Evolutionary conservation across 2,797 vertebrate species (phyloP).

Genomic region (Amazona ochrocephala): DNA sequence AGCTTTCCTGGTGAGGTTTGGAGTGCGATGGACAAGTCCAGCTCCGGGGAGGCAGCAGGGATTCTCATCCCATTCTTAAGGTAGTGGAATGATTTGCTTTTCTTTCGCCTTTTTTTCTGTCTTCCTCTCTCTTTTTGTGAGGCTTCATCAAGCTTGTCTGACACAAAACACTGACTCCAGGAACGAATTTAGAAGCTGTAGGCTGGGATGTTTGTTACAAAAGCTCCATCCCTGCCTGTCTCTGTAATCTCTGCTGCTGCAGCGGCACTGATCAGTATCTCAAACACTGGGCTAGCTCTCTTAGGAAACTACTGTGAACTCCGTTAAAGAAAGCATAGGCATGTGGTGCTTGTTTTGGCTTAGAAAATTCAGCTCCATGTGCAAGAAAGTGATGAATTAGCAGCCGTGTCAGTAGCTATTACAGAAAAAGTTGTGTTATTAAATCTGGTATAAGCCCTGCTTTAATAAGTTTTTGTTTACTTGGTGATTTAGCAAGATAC

Average conservation of each 20-base stretch:
- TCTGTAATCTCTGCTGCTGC: not conserved
- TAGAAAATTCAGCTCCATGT: conserved; percentile 6
- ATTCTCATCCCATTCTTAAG: conserved; percentile 17
- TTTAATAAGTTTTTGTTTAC: conserved; percentile 45
- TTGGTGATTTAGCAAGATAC: conserved; percentile 11
- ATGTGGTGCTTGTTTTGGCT: conserved; percentile 7
- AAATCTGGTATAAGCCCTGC: not conserved
- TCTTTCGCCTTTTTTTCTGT: not conserved
- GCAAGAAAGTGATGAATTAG: conserved; percentile 5
- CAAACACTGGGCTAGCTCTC: not conserved
- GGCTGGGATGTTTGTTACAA: not conserved
- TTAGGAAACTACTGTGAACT: not conserved
- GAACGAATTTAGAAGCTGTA: not conserved
- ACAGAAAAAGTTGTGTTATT: conserved; percentile 4
- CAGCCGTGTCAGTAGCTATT: conserved; percentile 11
- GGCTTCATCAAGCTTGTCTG: not conserved
- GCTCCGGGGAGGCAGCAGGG: not conserved
- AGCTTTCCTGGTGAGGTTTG: conserved; percentile 4
- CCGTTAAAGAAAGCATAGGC: not conserved
- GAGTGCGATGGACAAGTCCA: not conserved
- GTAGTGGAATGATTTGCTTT: conserved; percentile 25
- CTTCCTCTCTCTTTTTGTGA: not conserved
- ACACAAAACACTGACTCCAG: not conserved
- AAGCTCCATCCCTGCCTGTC: not conserved
- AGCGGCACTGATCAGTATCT: not conserved